Conservation (phyloP, 2,113 vertebrate genomes). For the Mus spicilegus region DNA sequence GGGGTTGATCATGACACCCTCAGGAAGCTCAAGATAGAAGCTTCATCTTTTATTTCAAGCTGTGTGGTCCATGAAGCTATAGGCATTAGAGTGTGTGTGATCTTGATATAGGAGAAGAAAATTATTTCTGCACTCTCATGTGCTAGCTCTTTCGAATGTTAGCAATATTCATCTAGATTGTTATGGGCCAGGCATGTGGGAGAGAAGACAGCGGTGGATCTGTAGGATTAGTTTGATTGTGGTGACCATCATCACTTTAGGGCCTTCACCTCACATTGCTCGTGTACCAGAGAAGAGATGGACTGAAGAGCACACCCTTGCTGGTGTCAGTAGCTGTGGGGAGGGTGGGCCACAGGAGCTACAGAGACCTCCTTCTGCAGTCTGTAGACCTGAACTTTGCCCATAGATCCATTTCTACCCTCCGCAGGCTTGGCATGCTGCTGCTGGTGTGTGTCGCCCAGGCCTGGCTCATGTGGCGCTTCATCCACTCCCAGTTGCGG, state of each 20-base stretch:
- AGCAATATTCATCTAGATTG: accelerated
- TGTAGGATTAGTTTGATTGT: neutral
- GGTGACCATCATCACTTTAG: accelerated
- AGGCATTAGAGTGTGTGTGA: neutral
- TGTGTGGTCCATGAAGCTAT: accelerated
- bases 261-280: neutral
- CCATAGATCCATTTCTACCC: neutral
- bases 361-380: neutral
- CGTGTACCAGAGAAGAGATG: neutral
- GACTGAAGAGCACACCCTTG: neutral
- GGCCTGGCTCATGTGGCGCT: conserved; percentile 98
- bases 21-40: neutral
- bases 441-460: conserved; percentile 95
- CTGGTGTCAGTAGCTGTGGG: neutral
- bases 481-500: conserved; percentile 97
- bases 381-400: neutral
- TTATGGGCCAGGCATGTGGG: neutral
- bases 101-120: neutral
- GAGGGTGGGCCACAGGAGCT: neutral
- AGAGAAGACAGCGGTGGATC: neutral
- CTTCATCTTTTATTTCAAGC: accelerated
- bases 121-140: neutral
- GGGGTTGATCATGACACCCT: accelerated
- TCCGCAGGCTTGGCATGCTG: conserved; percentile 92
- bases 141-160: neutral